These are phyloP conservation scores for Hipposideros larvatus DNA, from an alignment of 2,797 vertebrate species.

Conservation along the genomic window DNA sequence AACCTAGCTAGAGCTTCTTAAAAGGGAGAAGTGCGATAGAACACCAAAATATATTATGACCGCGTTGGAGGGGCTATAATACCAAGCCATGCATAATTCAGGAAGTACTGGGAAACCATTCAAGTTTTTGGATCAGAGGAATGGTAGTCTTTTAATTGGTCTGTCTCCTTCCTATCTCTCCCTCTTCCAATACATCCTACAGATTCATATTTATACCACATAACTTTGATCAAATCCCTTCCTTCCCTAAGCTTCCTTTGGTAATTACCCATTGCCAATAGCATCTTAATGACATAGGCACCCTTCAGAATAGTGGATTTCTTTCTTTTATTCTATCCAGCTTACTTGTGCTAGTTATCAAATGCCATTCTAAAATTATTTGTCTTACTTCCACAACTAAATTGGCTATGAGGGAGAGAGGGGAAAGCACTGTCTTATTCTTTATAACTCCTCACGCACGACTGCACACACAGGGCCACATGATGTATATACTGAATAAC, in stretches of 20 bases:
- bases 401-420: not conserved
- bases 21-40: not conserved
- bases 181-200: not conserved
- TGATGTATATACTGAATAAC: not conserved
- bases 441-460: not conserved
- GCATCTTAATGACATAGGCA: slow-evolving; percentile 30
- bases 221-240: slow-evolving; percentile 16
- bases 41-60: not conserved
- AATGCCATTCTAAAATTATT: slow-evolving; percentile 29
- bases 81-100: not conserved
- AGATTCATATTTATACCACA: slow-evolving; percentile 41
- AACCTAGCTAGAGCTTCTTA: slow-evolving; percentile 27
- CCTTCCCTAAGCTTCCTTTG: slow-evolving; percentile 47
- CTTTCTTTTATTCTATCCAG: slow-evolving; percentile 18
- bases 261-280: slow-evolving; percentile 6
- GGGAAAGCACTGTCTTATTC: not conserved
- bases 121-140: slow-evolving; percentile 17
- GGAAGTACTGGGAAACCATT: not conserved
- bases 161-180: slow-evolving; percentile 16
- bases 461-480: not conserved
- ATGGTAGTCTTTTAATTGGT: not conserved
- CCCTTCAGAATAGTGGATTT: slow-evolving; percentile 46
- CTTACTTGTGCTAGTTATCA: slow-evolving; percentile 48
- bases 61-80: not conserved
- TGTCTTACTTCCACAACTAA: slow-evolving; percentile 51